Evolutionary conservation across 2,888 invertebrate species (phyloP).

Genomic region (Caenorhabditis japonica): DNA sequence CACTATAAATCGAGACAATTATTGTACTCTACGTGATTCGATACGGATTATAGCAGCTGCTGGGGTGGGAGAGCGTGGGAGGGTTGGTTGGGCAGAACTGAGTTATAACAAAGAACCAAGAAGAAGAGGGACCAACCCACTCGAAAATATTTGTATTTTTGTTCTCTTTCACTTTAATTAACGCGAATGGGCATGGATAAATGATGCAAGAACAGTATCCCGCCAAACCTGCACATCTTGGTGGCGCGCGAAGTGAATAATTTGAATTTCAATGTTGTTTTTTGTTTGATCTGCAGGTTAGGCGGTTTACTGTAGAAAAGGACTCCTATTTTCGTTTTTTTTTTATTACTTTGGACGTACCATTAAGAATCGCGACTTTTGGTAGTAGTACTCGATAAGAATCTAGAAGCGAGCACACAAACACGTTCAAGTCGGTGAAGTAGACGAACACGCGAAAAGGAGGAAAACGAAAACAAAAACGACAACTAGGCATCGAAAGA

Average conservation of each 20-base stretch:
- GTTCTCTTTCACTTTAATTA: constrained; percentile 19
- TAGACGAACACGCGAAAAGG: not conserved
- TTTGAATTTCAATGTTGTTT: no score
- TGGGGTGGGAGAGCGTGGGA: not conserved
- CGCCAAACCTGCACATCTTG: no score
- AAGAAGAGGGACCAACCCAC: not conserved
- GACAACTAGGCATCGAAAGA: constrained; percentile 22
- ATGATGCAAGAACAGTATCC: no score
- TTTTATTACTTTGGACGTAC: not conserved
- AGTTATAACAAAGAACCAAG: constrained; percentile 16
- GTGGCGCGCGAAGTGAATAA: constrained; percentile 1
- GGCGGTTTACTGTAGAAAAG: no score
- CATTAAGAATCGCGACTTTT: no score
- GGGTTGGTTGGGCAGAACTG: not conserved
- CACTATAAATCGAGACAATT: no score
- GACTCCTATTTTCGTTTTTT: not conserved
- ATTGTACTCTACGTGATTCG: no score
- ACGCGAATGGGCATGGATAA: constrained; percentile 13
- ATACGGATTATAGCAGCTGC: constrained; percentile 1
- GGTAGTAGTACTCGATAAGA: constrained; percentile 11
- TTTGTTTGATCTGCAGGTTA: no score
- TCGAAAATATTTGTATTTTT: constrained; percentile 26
- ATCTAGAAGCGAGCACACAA: not conserved
- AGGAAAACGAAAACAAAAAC: constrained; percentile 23
- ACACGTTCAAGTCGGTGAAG: not conserved